phyloP scores from a whole-genome alignment of 2,888 invertebrate genomes.

The Pantelozetes paolii region DNA sequence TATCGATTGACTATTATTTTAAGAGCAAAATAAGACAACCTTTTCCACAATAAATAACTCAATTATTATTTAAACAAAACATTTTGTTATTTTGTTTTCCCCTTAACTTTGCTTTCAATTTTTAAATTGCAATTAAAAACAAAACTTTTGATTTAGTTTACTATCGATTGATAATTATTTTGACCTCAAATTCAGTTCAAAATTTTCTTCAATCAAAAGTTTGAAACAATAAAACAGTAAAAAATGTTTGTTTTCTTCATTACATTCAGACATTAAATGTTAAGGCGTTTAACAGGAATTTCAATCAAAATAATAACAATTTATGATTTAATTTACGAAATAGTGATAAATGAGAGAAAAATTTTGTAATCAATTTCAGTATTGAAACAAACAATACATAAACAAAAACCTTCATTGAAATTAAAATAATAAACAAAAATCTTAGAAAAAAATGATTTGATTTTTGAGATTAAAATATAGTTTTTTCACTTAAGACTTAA shows the following conservation, averaged over 20 bases:
- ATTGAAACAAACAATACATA: not conserved
- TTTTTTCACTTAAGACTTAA: too few species aligned
- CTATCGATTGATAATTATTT: constrained; percentile 13
- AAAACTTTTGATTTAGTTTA: not conserved
- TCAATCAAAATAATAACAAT: too few species aligned
- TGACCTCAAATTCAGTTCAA: constrained; percentile 1
- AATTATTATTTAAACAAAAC: not conserved
- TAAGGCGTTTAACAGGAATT: not conserved
- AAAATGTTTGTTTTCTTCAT: not conserved
- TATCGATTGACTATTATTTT: constrained; percentile 4
- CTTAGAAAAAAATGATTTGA: too few species aligned
- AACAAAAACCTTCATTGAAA: not conserved
- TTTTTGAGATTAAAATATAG: too few species aligned
- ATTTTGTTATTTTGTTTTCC: too few species aligned
- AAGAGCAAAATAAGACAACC: not conserved
- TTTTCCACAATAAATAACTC: not conserved
- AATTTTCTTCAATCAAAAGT: not conserved
- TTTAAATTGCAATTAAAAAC: not conserved
- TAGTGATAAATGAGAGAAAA: too few species aligned
- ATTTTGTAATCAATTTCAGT: too few species aligned
- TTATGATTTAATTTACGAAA: not conserved
- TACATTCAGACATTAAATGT: not conserved
- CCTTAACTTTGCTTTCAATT: not conserved
- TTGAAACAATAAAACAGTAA: too few species aligned
- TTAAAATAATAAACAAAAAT: too few species aligned